Conservation (phyloP, 1,140 invertebrate species). For the Polypedilum vanderplanki region DNA sequence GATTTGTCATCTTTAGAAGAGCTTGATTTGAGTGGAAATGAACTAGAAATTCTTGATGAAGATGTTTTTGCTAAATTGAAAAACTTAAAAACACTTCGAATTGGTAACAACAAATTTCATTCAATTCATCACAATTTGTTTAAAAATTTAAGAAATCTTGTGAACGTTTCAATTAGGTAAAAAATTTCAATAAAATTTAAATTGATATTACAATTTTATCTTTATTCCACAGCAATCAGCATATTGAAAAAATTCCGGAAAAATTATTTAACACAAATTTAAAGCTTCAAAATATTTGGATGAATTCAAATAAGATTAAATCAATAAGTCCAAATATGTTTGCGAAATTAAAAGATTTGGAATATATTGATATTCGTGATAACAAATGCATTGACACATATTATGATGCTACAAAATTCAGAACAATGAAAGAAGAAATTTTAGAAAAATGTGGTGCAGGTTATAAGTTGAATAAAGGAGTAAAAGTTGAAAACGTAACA, state of each 20-base stretch:
- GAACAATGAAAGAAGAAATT: not conserved
- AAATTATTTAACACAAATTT: not conserved
- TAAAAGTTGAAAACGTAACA: not conserved
- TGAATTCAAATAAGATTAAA: not conserved
- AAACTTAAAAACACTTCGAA: not conserved
- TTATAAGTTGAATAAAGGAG: not conserved
- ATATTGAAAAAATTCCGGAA: not conserved
- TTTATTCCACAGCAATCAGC: not conserved
- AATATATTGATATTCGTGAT: not conserved
- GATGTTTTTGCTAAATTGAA: not conserved
- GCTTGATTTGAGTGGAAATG: not conserved
- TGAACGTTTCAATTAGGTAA: not conserved
- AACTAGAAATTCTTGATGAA: not conserved
- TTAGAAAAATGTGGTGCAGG: not conserved
- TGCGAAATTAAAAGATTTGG: not conserved
- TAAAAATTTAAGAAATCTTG: conserved; percentile 1
- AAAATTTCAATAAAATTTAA: too few species aligned
- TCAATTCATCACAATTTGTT: not conserved
- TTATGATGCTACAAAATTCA: not conserved
- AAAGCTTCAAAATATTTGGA: not conserved
- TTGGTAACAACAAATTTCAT: not conserved
- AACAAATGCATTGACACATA: conserved; percentile 3
- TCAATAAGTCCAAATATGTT: not conserved
- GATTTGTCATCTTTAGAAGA: not conserved
- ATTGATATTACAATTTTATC: too few species aligned